phyloP scores from a whole-genome alignment of 2,797 vertebrate species.

The Lacerta bilineata region DNA sequence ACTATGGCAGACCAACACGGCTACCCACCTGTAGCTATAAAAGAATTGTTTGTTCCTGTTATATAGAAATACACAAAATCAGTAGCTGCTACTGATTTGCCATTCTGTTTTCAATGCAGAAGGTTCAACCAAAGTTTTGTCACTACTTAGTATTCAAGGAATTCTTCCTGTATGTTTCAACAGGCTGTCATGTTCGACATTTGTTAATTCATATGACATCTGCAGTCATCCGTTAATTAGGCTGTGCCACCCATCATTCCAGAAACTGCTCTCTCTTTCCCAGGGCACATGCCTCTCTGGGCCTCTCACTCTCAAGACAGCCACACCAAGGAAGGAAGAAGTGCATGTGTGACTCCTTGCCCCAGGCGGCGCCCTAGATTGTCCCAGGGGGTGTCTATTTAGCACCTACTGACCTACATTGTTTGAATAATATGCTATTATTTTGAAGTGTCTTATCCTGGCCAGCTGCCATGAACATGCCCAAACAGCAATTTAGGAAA shows the following conservation, averaged over 20 bases:
- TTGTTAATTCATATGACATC: neutral
- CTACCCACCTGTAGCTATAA: no score
- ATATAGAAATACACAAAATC: neutral
- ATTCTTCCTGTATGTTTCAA: neutral
- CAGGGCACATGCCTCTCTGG: neutral
- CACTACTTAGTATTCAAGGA: neutral
- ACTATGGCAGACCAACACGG: no score
- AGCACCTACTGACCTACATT: slow-evolving; percentile 33
- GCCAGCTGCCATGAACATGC: slow-evolving; percentile 44
- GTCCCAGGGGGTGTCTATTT: neutral
- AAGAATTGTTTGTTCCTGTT: neutral
- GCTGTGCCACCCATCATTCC: neutral
- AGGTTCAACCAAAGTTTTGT: neutral
- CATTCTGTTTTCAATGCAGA: neutral
- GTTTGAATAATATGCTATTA: neutral
- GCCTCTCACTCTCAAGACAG: neutral
- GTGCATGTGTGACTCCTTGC: neutral
- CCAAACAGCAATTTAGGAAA: neutral
- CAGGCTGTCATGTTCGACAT: neutral
- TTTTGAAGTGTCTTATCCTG: neutral
- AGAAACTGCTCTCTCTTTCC: neutral
- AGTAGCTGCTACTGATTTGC: neutral
- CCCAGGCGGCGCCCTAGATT: no score
- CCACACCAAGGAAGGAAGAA: neutral
- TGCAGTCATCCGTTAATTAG: neutral